A percentile compares a stretch with the other conserved stretches of the same genome.
Evolutionary conservation across 2,797 vertebrate genomes (phyloP).

Genomic region (Dryobates pubescens): DNA sequence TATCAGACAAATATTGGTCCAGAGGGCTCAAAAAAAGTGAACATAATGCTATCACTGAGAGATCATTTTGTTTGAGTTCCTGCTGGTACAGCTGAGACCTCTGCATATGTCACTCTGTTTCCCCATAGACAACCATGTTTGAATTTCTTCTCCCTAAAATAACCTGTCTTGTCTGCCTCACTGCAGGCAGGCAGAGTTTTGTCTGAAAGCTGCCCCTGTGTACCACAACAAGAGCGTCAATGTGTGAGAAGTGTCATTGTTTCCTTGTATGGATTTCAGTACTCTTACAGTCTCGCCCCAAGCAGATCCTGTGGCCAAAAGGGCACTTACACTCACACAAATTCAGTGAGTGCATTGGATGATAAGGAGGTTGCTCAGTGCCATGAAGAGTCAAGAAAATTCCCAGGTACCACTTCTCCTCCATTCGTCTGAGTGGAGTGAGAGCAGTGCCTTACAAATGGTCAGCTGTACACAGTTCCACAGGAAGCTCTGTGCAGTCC

Average conservation of each 20-base stretch:
- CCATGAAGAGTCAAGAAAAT: neutral
- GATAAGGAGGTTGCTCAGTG: neutral
- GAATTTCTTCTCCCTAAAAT: neutral
- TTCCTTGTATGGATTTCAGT: neutral
- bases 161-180: neutral
- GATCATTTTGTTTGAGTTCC: neutral
- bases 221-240: neutral
- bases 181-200: neutral
- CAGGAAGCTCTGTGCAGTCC: neutral
- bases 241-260: neutral
- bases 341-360: neutral
- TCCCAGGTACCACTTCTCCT: neutral
- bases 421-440: neutral
- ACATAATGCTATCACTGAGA: neutral
- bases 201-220: neutral
- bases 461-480: neutral
- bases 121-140: neutral
- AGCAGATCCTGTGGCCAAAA: slow-evolving; percentile 16
- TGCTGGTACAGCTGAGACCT: neutral
- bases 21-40: neutral
- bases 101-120: rapidly evolving
- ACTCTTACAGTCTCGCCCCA: slow-evolving; percentile 47
- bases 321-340: neutral
- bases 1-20: neutral
- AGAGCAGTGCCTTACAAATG: neutral